These are phyloP conservation scores for Leptinotarsa defecta DNA, from an alignment of 1,140 invertebrate genomes.

Conservation along the genomic window DNA sequence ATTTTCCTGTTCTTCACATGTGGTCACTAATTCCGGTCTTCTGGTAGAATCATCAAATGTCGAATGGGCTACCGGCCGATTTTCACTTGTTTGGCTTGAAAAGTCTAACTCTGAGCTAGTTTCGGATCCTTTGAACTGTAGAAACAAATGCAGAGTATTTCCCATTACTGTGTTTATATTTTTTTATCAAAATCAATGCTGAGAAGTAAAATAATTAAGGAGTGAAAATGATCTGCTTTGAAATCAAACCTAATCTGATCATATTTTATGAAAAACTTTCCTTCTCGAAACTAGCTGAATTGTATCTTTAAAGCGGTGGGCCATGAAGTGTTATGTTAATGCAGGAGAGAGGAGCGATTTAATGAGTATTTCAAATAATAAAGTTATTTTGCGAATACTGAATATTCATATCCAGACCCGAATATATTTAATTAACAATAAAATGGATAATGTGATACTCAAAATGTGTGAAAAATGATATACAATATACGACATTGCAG, in stretches of 20 bases:
- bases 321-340: not conserved
- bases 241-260: not conserved
- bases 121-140: constrained; percentile 36
- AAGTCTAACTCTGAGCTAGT: constrained; percentile 46
- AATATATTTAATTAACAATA: too few relatives aligned
- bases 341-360: not conserved
- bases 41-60: constrained; percentile 40
- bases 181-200: too few relatives aligned
- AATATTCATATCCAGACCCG: too few relatives aligned
- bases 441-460: too few relatives aligned
- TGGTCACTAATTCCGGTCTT: constrained; percentile 24
- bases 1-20: constrained; percentile 28
- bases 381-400: too few relatives aligned
- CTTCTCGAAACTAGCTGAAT: not conserved
- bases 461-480: too few relatives aligned
- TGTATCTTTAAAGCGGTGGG: not conserved
- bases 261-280: not conserved
- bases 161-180: constrained; percentile 18
- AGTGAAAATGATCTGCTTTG: not conserved
- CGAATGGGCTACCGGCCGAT: constrained; percentile 41
- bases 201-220: too few relatives aligned
- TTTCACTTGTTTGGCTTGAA: constrained; percentile 29
- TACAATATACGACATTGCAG: too few relatives aligned
- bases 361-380: not conserved
- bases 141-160: constrained; percentile 29